Percentiles rank a stretch among this genome's conserved stretches.
phyloP scores from a whole-genome alignment of 2,888 invertebrate genomes.

The Altica lythri region DNA sequence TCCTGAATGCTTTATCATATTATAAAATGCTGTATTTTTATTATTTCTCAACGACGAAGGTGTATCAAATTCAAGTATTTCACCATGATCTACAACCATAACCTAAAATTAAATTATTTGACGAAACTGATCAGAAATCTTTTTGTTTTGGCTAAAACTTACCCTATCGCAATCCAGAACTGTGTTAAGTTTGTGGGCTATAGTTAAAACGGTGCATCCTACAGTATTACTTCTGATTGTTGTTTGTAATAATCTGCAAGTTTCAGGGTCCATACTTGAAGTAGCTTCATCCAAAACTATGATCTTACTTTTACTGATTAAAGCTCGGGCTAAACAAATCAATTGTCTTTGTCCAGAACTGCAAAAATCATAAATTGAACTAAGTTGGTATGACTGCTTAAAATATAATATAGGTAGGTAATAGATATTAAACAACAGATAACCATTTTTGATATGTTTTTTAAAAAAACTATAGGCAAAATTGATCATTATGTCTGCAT shows the following conservation, averaged over 20 bases:
- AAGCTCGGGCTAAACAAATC: constrained; percentile 70
- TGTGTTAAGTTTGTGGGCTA: constrained; percentile 82
- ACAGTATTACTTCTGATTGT: constrained; percentile 76
- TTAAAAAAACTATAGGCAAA: no score
- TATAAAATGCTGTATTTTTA: constrained; percentile 59
- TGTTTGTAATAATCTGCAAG: constrained; percentile 75
- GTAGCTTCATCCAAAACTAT: constrained; percentile 71
- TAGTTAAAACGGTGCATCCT: constrained; percentile 79
- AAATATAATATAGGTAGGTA: no score
- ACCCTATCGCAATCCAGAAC: constrained; percentile 82
- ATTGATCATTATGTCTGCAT: no score
- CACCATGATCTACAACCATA: constrained; percentile 79
- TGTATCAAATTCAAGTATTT: constrained; percentile 72
- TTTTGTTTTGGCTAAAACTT: constrained; percentile 36
- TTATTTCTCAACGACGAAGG: constrained; percentile 65
- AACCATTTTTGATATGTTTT: no score
- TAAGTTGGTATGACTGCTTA: no score
- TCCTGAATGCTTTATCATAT: constrained; percentile 70
- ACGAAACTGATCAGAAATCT: constrained; percentile 37
- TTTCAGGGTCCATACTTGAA: constrained; percentile 79
- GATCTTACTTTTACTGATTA: constrained; percentile 56
- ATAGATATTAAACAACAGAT: no score
- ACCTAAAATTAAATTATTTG: constrained; percentile 48
- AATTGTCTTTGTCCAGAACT: constrained; percentile 66
- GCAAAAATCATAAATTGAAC: constrained; percentile 33